These are phyloP conservation scores for Abramis brama DNA, from an alignment of 2,113 vertebrate genomes.

Conservation along the genomic window DNA sequence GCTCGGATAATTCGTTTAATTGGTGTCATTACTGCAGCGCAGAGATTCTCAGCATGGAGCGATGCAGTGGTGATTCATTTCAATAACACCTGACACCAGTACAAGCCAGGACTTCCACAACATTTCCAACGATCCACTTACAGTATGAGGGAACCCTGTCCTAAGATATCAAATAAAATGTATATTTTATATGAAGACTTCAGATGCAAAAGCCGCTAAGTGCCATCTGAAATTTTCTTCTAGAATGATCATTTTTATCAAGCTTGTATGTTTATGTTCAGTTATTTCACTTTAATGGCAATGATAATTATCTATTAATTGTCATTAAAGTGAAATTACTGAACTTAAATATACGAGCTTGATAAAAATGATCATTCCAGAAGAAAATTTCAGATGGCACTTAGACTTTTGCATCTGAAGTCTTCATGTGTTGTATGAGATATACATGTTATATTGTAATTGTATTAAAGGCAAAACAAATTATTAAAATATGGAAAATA, in stretches of 20 bases:
- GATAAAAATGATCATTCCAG: no score
- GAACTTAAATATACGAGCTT: no score
- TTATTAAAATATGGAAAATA: neutral
- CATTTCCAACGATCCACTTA: no score
- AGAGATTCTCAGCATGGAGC: neutral
- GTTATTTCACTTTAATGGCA: no score
- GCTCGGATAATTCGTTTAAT: constrained; percentile 29
- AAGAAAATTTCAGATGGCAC: no score
- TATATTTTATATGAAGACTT: neutral
- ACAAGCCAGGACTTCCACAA: neutral
- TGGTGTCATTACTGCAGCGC: constrained; percentile 34
- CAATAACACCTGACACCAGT: constrained; percentile 22
- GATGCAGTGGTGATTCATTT: neutral
- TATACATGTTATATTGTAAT: neutral
- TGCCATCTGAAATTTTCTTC: no score
- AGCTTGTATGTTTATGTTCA: no score
- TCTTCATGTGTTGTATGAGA: neutral
- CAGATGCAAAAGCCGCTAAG: no score
- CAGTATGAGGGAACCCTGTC: neutral
- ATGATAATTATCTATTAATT: no score
- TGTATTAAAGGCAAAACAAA: neutral
- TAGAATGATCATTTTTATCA: no score
- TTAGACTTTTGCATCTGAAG: no score
- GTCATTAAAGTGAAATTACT: no score
- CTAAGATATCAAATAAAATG: neutral